Percentiles rank a stretch among this genome's conserved stretches.
These are phyloP conservation scores for Muntiacus muntjak DNA, from an alignment of 2,113 vertebrate genomes.

Conservation along the genomic window DNA sequence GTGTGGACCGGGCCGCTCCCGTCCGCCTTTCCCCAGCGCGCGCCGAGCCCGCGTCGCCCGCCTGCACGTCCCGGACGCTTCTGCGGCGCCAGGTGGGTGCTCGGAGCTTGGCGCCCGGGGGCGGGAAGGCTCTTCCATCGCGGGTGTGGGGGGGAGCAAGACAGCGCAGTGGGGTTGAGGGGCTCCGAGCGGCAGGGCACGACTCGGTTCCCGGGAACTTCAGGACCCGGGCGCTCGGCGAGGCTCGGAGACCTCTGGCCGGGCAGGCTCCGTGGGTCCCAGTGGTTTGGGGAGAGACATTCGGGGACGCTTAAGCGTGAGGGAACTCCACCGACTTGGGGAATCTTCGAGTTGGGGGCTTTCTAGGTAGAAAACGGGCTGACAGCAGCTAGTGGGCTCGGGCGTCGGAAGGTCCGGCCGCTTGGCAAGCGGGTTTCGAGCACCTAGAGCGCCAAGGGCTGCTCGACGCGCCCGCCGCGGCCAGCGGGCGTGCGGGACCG, in stretches of 20 bases:
- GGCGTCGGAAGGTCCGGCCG: neutral
- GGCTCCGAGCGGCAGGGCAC: neutral
- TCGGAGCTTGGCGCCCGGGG: neutral
- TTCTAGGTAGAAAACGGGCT: neutral
- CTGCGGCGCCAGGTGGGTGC: conserved; percentile 34
- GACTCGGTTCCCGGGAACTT: neutral
- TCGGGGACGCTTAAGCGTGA: too few relatives aligned
- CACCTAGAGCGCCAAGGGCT: neutral
- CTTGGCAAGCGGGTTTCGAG: neutral
- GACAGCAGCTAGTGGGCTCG: neutral
- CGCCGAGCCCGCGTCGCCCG: neutral
- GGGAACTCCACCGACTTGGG: accelerated
- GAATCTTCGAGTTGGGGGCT: neutral
- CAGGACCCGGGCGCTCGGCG: neutral
- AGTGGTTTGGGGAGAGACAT: neutral
- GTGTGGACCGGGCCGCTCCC: neutral
- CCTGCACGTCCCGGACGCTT: neutral
- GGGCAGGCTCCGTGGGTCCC: neutral
- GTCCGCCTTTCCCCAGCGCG: neutral
- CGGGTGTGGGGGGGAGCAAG: neutral
- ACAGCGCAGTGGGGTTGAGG: neutral
- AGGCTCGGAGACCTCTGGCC: neutral
- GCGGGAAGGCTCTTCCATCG: neutral
- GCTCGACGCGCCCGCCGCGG: neutral
- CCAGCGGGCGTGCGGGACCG: neutral